Percentiles rank a stretch among this genome's conserved stretches.
Evolutionary conservation across 2,888 invertebrate species (phyloP).

Genomic region (Ophioninae sp.): DNA sequence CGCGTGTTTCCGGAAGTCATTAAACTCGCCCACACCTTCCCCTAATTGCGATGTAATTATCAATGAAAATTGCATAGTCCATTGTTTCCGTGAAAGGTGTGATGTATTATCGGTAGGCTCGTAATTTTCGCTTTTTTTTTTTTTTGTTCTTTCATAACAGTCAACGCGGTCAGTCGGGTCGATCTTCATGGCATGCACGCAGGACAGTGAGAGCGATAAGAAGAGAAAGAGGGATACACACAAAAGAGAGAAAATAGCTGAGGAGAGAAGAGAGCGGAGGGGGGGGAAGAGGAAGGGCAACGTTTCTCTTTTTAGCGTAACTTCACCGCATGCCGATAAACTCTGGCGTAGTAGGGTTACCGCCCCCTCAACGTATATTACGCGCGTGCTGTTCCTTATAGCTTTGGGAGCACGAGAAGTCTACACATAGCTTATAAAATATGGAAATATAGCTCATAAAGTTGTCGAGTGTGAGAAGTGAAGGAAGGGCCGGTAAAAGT

Average conservation of each 20-base stretch:
- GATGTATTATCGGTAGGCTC: slow-evolving; percentile 46
- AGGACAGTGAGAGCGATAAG: too few relatives aligned
- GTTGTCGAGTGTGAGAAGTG: slow-evolving; percentile 45
- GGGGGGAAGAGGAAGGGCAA: background rate
- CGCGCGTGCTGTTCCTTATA: slow-evolving; percentile 37
- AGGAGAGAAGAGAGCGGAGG: too few relatives aligned
- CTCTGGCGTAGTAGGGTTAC: slow-evolving; percentile 43
- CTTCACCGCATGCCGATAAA: slow-evolving; percentile 53
- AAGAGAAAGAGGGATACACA: too few relatives aligned
- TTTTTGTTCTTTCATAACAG: slow-evolving; percentile 42
- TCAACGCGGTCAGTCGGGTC: slow-evolving; percentile 5
- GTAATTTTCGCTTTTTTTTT: slow-evolving; percentile 58
- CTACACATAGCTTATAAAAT: slow-evolving; percentile 32
- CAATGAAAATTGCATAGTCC: slow-evolving; percentile 44
- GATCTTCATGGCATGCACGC: background rate
- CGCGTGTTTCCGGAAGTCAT: background rate
- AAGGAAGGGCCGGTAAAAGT: slow-evolving; percentile 28
- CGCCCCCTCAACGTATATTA: slow-evolving; percentile 42
- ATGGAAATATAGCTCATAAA: slow-evolving; percentile 45
- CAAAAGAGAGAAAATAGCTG: too few relatives aligned
- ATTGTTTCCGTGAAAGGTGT: slow-evolving; percentile 48
- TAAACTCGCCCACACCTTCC: slow-evolving; percentile 16
- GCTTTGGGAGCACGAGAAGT: slow-evolving; percentile 8
- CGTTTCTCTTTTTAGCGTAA: slow-evolving; percentile 46
- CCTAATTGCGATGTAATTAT: slow-evolving; percentile 61